phyloP scores from a whole-genome alignment of 1,140 invertebrate genomes.

The Bombus confusus region DNA sequence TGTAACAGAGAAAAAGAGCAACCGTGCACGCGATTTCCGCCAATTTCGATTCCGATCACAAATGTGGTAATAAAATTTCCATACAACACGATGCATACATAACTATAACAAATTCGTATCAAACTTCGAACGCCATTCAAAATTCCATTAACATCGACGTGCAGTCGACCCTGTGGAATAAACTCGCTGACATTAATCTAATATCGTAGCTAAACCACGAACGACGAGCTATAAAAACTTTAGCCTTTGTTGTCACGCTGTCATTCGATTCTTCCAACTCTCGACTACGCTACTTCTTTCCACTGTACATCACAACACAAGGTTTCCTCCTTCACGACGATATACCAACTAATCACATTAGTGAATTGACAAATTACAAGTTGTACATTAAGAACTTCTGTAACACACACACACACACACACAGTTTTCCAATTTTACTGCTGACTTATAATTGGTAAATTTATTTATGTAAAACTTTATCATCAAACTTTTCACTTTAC shows the following conservation, averaged over 20 bases:
- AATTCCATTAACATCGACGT: not conserved
- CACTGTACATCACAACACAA: not conserved
- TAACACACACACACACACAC: no score
- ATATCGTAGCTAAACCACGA: not conserved
- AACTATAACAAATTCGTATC: not conserved
- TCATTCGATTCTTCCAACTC: not conserved
- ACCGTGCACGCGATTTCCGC: not conserved
- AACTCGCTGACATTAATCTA: slow-evolving; percentile 4
- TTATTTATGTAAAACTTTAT: not conserved
- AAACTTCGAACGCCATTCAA: not conserved
- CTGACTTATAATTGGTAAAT: not conserved
- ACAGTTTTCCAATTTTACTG: not conserved
- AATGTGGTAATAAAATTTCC: not conserved
- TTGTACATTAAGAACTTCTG: not conserved
- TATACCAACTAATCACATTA: not conserved
- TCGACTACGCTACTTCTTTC: not conserved
- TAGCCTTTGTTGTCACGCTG: not conserved
- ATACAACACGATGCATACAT: not conserved
- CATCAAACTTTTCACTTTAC: not conserved
- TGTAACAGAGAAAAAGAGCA: not conserved
- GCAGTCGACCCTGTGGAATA: not conserved
- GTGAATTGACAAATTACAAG: not conserved
- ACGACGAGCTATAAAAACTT: slow-evolving; percentile 10
- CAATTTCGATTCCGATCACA: no score
- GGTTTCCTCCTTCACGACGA: not conserved